A percentile compares a stretch with the other conserved stretches of the same genome.
phyloP scores from a whole-genome alignment of 1,140 invertebrate species.

The Andrena cerasifolii region DNA sequence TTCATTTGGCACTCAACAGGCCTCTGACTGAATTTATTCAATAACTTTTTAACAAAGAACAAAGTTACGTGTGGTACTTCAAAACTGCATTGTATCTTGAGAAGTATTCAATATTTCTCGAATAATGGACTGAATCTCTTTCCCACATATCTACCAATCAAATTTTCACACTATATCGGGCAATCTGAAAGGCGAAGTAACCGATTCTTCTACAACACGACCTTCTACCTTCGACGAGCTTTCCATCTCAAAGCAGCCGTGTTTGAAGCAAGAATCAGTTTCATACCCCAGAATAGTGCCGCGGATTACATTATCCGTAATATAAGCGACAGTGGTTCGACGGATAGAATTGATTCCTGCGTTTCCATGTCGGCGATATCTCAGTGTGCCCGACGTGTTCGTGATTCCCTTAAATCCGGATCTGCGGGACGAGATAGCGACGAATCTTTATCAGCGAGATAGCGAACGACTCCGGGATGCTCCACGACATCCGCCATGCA shows the following conservation, averaged over 20 bases:
- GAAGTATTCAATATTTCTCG: too few relatives aligned
- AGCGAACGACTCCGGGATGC: slow-evolving; percentile 29
- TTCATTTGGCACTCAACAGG: too few relatives aligned
- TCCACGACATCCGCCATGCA: slow-evolving; percentile 59
- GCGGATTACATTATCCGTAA: neutral
- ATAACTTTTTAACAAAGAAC: too few relatives aligned
- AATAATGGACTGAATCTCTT: too few relatives aligned
- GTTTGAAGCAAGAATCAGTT: neutral
- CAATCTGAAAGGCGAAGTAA: neutral
- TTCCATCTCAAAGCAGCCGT: too few relatives aligned
- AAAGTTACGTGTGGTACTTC: too few relatives aligned
- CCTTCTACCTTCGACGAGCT: too few relatives aligned
- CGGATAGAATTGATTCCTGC: slow-evolving; percentile 13
- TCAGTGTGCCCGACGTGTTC: neutral
- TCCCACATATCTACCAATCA: too few relatives aligned
- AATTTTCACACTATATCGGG: too few relatives aligned
- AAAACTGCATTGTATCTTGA: too few relatives aligned
- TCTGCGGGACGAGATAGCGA: slow-evolving; percentile 31
- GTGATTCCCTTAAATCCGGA: slow-evolving; percentile 36
- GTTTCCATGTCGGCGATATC: slow-evolving; percentile 8
- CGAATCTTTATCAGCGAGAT: slow-evolving; percentile 61
- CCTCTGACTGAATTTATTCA: too few relatives aligned
- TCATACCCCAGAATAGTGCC: neutral
- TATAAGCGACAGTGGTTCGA: neutral
- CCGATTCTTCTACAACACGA: too few relatives aligned